Evolutionary conservation across 2,113 vertebrate genomes (phyloP).

Genomic region (Nesoenas mayeri): DNA sequence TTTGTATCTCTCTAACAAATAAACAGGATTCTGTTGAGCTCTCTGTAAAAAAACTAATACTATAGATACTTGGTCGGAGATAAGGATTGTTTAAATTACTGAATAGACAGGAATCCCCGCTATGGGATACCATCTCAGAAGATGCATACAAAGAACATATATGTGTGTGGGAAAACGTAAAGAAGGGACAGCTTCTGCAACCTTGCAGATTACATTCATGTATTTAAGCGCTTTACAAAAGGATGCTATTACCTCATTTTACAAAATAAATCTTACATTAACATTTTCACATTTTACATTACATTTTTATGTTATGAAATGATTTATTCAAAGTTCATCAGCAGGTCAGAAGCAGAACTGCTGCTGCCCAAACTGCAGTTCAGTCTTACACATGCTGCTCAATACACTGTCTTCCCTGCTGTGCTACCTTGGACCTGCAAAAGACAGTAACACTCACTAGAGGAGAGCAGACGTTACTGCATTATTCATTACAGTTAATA

Average conservation of each 20-base stretch:
- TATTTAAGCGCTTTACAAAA: neutral
- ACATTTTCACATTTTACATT: neutral
- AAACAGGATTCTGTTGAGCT: neutral
- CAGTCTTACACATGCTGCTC: neutral
- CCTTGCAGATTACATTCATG: neutral
- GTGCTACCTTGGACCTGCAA: neutral
- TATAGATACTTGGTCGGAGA: neutral
- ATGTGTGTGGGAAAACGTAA: neutral
- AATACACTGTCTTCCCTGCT: neutral
- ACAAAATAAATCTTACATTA: neutral
- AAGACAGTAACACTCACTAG: neutral
- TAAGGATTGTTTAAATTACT: neutral
- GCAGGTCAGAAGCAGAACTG: neutral
- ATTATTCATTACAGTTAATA: neutral
- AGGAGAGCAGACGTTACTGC: neutral
- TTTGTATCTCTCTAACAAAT: neutral
- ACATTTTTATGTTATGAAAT: neutral
- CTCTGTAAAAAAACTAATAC: neutral
- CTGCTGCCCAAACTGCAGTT: neutral
- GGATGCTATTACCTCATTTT: neutral
- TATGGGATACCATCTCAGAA: neutral
- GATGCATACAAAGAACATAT: neutral
- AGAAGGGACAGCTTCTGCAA: neutral
- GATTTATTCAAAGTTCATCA: neutral
- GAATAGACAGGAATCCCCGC: neutral